A percentile compares a stretch with the other conserved stretches of the same genome.
Conservation (phyloP, 2,113 vertebrate genomes). For the Onychostoma macrolepis region DNA sequence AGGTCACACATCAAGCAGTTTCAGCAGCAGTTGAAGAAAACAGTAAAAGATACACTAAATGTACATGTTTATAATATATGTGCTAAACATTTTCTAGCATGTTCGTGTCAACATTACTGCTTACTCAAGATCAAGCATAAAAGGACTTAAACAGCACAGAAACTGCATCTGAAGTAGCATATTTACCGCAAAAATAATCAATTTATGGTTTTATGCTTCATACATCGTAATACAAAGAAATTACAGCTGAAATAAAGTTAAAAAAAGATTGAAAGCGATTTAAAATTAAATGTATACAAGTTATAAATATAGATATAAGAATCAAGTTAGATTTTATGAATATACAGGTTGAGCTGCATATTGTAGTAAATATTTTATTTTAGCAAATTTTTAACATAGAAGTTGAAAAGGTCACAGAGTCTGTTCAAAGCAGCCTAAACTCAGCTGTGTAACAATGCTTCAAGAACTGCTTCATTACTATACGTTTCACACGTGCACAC, state of each 20-base stretch:
- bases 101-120: not conserved
- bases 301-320: not conserved
- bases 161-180: not conserved
- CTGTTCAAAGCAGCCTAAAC: not conserved
- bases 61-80: not conserved
- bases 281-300: not conserved
- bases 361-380: not conserved
- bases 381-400: not conserved
- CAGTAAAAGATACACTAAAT: not conserved
- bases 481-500: not conserved
- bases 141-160: not conserved
- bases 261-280: not conserved
- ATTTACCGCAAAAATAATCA: not conserved
- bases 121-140: not conserved
- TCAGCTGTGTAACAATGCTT: not conserved
- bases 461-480: not conserved
- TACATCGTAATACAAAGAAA: not conserved
- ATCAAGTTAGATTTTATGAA: not conserved
- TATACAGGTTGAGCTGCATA: not conserved
- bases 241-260: not conserved
- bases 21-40: not conserved
- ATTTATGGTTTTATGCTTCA: not conserved
- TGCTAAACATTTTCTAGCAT: not conserved
- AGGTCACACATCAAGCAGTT: not conserved
- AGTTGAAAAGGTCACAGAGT: not conserved